Percentiles rank a stretch among this genome's conserved stretches.
Evolutionary conservation across 1,140 invertebrate genomes (phyloP).

Genomic region (Lepidotrigona ventralis): DNA sequence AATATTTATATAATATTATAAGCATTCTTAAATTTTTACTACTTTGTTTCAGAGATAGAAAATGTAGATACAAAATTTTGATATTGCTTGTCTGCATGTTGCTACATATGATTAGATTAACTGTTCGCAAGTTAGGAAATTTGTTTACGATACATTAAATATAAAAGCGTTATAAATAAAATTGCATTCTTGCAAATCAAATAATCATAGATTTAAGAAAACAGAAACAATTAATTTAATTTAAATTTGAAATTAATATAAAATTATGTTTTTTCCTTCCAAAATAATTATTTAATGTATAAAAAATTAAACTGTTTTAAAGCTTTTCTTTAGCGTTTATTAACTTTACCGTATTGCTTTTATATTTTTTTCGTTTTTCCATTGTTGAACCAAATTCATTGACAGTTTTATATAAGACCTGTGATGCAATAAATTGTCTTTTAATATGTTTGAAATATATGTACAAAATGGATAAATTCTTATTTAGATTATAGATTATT

Average conservation of each 20-base stretch:
- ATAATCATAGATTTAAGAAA: neutral
- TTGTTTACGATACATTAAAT: neutral
- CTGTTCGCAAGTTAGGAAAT: too few relatives aligned
- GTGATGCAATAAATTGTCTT: constrained; percentile 51
- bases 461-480: neutral
- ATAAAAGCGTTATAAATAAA: neutral
- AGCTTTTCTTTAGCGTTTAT: too few relatives aligned
- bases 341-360: too few relatives aligned
- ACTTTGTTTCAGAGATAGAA: too few relatives aligned
- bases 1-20: too few relatives aligned
- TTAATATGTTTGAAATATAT: constrained; percentile 2
- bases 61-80: too few relatives aligned
- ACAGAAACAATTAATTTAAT: neutral
- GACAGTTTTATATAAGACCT: constrained; percentile 62
- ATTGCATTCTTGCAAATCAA: neutral
- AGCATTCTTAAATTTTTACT: too few relatives aligned
- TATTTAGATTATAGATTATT: neutral
- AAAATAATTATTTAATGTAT: constrained; percentile 14
- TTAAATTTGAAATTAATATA: constrained; percentile 1
- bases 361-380: constrained; percentile 35
- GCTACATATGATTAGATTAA: too few relatives aligned
- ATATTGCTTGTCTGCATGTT: too few relatives aligned
- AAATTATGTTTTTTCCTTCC: neutral
- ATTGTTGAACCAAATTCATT: constrained; percentile 51
- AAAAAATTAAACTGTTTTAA: constrained; percentile 28